Percentiles rank a stretch among this genome's conserved stretches.
These are phyloP conservation scores for Phytoseiulus persimilis DNA, from an alignment of 2,888 invertebrate genomes.

Conservation along the genomic window DNA sequence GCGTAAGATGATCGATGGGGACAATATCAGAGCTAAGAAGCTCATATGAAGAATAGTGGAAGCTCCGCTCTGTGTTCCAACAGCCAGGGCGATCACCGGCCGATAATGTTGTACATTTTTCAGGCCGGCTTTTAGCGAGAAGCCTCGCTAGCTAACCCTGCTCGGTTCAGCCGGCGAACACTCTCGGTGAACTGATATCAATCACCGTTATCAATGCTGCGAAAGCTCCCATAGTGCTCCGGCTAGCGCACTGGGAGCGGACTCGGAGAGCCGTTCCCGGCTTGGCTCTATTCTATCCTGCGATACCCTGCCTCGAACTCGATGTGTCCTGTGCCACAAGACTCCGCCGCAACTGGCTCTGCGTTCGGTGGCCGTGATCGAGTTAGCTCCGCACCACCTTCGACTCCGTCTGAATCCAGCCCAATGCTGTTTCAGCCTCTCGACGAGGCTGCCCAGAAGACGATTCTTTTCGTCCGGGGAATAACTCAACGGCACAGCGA, in stretches of 20 bases:
- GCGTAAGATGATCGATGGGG: background rate
- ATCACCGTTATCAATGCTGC: slow-evolving; percentile 5
- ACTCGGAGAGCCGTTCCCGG: background rate
- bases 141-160: background rate
- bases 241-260: background rate
- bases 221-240: background rate
- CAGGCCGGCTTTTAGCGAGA: background rate
- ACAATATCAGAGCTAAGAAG: background rate
- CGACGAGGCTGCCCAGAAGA: too few species aligned
- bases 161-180: background rate
- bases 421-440: too few species aligned
- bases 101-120: background rate
- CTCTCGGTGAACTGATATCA: background rate
- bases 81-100: background rate
- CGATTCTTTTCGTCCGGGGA: too few species aligned
- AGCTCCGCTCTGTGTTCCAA: background rate
- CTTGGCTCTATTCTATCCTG: background rate
- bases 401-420: too few species aligned
- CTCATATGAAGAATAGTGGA: background rate
- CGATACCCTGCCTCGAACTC: background rate
- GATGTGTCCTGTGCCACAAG: background rate
- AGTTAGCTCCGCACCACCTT: too few species aligned
- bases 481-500: background rate
- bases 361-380: background rate
- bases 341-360: background rate